A percentile compares a stretch with the other conserved stretches of the same genome.
Evolutionary conservation across 1,140 invertebrate species (phyloP).

Genomic region (Mactra quadrangularis): DNA sequence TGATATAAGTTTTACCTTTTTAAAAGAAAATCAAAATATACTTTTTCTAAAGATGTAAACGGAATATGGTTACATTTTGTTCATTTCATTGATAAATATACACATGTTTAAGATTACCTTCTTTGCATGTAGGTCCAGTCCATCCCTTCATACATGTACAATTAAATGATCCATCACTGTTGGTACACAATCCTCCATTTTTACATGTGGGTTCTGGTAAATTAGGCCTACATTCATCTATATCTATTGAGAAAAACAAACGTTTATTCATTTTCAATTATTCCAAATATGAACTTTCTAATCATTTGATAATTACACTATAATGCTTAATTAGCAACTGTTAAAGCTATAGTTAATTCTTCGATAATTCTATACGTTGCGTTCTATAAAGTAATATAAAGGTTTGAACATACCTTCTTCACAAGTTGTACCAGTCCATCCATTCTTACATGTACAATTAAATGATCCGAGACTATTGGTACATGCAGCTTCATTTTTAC

Average conservation of each 20-base stretch:
- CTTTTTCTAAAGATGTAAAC: too few species aligned
- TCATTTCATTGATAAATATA: too few species aligned
- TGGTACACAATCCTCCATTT: conserved; percentile 23
- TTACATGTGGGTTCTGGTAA: background rate
- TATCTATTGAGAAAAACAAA: conserved; percentile 2
- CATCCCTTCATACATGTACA: conserved; percentile 28
- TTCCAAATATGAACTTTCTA: background rate
- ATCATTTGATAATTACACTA: background rate
- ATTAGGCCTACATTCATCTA: conserved; percentile 2
- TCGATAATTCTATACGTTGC: background rate
- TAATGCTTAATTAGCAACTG: too few species aligned
- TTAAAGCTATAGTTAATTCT: too few species aligned
- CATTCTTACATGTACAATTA: conserved; percentile 14
- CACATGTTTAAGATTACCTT: background rate
- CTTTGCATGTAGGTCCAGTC: conserved; percentile 21
- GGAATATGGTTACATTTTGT: too few species aligned
- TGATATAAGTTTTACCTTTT: too few species aligned
- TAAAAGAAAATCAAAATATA: too few species aligned
- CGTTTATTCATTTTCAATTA: too few species aligned
- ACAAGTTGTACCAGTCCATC: conserved; percentile 25
- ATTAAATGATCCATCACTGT: conserved; percentile 22
- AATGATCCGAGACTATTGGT: conserved; percentile 6
- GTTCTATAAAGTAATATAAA: background rate
- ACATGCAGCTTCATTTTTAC: conserved; percentile 20
- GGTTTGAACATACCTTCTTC: conserved; percentile 19